A percentile compares a stretch with the other conserved stretches of the same genome.
phyloP scores from a whole-genome alignment of 2,113 vertebrate species.

The Dicerorhinus sumatrensis region DNA sequence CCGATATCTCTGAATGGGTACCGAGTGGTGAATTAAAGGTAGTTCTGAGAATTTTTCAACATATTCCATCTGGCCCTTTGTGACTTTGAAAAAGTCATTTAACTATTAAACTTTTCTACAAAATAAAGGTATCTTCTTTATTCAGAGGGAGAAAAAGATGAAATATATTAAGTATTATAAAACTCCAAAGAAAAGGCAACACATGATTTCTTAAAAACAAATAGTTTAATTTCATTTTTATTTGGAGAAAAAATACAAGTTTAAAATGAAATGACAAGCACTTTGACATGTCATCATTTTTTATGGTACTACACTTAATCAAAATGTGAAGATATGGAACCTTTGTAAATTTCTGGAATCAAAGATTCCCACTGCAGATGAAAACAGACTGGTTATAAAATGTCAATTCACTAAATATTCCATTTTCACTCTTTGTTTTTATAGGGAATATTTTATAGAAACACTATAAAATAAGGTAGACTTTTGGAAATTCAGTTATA shows the following conservation, averaged over 20 bases:
- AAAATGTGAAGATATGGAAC: conserved; percentile 85
- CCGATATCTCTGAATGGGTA: background rate
- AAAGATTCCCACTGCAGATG: conserved; percentile 89
- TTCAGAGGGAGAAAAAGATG: background rate
- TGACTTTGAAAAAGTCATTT: background rate
- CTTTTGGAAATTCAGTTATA: conserved; percentile 92
- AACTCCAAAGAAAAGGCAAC: conserved; percentile 30
- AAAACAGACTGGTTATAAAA: conserved; percentile 94
- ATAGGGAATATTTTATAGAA: conserved; percentile 95
- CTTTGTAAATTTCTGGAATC: conserved; percentile 89
- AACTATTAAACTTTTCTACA: background rate
- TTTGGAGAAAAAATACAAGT: conserved; percentile 83
- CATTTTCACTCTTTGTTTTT: conserved; percentile 87
- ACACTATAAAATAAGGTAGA: conserved; percentile 98
- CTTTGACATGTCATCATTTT: conserved; percentile 88
- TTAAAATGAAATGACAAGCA: conserved; percentile 87
- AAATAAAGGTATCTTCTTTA: background rate
- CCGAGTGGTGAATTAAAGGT: background rate
- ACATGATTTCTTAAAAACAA: conserved; percentile 70
- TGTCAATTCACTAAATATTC: conserved; percentile 91
- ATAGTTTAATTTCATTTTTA: conserved; percentile 72
- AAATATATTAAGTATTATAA: background rate
- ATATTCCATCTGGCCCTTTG: background rate
- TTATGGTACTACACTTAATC: conserved; percentile 85
- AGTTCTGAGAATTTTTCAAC: background rate